Percentiles rank a stretch among this genome's conserved stretches.
Conservation (phyloP, 92 coral and sea anemone species). For the Phenganax subtilis region DNA sequence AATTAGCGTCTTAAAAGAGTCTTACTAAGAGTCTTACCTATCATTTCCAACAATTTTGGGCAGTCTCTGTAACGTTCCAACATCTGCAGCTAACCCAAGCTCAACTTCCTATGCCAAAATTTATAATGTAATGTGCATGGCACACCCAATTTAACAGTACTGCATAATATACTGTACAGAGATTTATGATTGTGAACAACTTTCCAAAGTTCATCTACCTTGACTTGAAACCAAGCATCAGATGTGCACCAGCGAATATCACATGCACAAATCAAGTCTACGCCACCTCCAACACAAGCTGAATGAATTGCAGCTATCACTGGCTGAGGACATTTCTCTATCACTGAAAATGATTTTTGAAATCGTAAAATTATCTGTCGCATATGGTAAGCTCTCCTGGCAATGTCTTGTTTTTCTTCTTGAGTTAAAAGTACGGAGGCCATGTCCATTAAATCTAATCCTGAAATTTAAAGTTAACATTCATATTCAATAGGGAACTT, state of each 20-base stretch:
- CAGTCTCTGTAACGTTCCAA: constrained; percentile 86
- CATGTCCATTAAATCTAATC: constrained; percentile 74
- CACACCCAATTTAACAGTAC: too few species aligned
- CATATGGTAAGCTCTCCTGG: constrained; percentile 63
- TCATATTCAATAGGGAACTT: neutral
- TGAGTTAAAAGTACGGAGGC: constrained; percentile 58
- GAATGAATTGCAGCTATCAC: constrained; percentile 95
- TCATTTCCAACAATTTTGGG: constrained; percentile 95
- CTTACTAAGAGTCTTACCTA: constrained; percentile 48
- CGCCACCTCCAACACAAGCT: constrained; percentile 95
- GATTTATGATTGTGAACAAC: too few species aligned
- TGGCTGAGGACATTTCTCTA: constrained; percentile 92
- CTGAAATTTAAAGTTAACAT: constrained; percentile 36
- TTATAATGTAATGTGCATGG: too few species aligned
- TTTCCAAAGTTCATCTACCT: constrained; percentile 47
- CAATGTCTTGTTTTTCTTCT: constrained; percentile 50
- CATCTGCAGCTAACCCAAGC: constrained; percentile 92
- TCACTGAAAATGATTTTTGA: constrained; percentile 75
- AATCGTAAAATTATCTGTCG: constrained; percentile 50
- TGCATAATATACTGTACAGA: too few species aligned
- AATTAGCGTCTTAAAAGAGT: neutral
- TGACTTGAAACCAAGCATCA: constrained; percentile 99
- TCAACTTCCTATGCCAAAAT: constrained; percentile 70
- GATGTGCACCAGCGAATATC: constrained; percentile 81
- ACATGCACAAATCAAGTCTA: constrained; percentile 85